Evolutionary conservation across 2,888 invertebrate species (phyloP).

Genomic region (Lissocephala sabroskyi): DNA sequence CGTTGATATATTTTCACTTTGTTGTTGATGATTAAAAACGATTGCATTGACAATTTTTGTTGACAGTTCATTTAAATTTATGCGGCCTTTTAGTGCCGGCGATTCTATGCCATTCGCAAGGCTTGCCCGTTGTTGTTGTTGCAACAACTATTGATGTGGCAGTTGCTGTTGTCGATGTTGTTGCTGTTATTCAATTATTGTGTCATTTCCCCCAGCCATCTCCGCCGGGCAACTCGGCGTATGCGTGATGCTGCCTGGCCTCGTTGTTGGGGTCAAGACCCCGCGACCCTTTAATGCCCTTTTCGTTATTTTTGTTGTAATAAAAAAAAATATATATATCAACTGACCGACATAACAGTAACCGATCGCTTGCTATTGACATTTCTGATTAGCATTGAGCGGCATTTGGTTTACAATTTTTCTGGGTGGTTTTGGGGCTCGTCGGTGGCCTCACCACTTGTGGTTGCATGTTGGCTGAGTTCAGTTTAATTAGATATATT

Average conservation of each 20-base stretch:
- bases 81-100: slow-evolving; percentile 16
- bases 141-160: slow-evolving; percentile 8
- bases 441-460: no score
- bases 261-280: no score
- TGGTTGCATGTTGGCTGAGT: no score
- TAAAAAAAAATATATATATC: no score
- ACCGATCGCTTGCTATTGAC: slow-evolving; percentile 8
- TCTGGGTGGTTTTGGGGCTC: no score
- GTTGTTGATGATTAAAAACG: slow-evolving; percentile 27
- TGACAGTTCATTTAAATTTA: slow-evolving; percentile 54
- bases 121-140: no score
- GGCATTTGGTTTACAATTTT: no score
- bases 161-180: slow-evolving; percentile 6
- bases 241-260: slow-evolving; percentile 40
- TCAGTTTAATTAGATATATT: no score
- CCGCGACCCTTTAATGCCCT: slow-evolving; percentile 57
- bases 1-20: no score
- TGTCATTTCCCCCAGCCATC: slow-evolving; percentile 10
- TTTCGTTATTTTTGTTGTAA: slow-evolving; percentile 10
- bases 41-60: slow-evolving; percentile 45
- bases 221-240: slow-evolving; percentile 19
- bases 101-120: no score
- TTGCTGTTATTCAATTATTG: slow-evolving; percentile 32
- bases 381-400: slow-evolving; percentile 19
- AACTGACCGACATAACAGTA: no score